Evolutionary conservation across 2,888 invertebrate genomes (phyloP).

Genomic region (Cerceris rybyensis): DNA sequence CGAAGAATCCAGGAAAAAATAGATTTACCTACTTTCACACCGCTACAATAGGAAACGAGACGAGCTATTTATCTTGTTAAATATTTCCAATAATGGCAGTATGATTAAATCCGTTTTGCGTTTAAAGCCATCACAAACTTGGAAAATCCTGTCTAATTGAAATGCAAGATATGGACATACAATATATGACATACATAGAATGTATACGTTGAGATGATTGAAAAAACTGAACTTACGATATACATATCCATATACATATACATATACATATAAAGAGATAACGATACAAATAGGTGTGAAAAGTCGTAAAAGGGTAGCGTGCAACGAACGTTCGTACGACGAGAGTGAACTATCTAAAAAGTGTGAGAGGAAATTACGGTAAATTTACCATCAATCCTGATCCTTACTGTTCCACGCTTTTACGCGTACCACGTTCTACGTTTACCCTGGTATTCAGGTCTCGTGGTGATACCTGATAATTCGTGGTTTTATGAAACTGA

Average conservation of each 20-base stretch:
- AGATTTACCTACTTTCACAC: constrained; percentile 49
- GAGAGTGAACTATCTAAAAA: constrained; percentile 32
- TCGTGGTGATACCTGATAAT: constrained; percentile 9
- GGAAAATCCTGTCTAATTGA: constrained; percentile 32
- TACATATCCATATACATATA: constrained; percentile 27
- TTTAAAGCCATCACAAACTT: constrained; percentile 38
- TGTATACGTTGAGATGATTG: constrained; percentile 31
- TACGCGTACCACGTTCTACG: constrained; percentile 28
- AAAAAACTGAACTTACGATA: constrained; percentile 20
- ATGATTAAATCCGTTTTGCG: constrained; percentile 18
- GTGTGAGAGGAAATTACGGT: constrained; percentile 14
- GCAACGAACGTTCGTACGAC: constrained; percentile 37
- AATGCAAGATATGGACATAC: constrained; percentile 25
- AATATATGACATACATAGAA: constrained; percentile 24
- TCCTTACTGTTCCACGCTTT: constrained; percentile 34
- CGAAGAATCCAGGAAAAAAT: constrained; percentile 45
- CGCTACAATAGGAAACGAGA: constrained; percentile 32
- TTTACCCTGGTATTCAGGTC: neutral
- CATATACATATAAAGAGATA: constrained; percentile 15
- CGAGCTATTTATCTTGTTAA: constrained; percentile 24
- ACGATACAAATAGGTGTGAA: constrained; percentile 32
- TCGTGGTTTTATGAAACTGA: constrained; percentile 23
- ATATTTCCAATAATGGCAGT: constrained; percentile 47
- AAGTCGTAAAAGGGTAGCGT: constrained; percentile 16
- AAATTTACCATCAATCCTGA: neutral